phyloP scores from a whole-genome alignment of 2,888 invertebrate species.

The Dromius quadrimaculatus region DNA sequence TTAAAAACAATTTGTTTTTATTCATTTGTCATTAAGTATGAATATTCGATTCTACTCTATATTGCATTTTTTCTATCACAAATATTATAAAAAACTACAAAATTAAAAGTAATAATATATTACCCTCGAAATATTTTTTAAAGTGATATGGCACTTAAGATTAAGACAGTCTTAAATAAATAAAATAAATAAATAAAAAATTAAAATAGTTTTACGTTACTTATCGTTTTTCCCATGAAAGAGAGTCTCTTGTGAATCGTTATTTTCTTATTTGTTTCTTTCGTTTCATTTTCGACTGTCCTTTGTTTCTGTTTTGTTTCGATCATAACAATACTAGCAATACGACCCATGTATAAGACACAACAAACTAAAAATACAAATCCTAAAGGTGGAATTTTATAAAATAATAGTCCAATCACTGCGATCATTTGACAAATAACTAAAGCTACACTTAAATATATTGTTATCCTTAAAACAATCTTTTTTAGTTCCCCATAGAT shows the following conservation, averaged over 20 bases:
- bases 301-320: conserved; percentile 5
- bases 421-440: conserved; percentile 24
- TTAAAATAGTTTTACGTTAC: conserved; percentile 48
- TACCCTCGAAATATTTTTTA: conserved; percentile 31
- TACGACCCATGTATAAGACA: conserved; percentile 20
- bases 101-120: conserved; percentile 10
- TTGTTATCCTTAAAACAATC: conserved; percentile 4
- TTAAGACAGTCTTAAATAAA: conserved; percentile 40
- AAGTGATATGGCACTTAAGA: conserved; percentile 40
- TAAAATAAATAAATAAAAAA: conserved; percentile 41
- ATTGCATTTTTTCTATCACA: conserved; percentile 41
- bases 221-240: conserved; percentile 41
- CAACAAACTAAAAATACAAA: conserved; percentile 34
- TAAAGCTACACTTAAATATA: conserved; percentile 24
- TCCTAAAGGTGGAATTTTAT: conserved; percentile 24
- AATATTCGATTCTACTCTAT: conserved; percentile 26
- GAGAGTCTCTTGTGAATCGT: conserved; percentile 16
- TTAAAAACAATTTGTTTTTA: conserved; percentile 27
- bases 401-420: not conserved
- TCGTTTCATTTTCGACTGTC: not conserved
- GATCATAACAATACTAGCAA: conserved; percentile 25
- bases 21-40: conserved; percentile 2
- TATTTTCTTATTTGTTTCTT: conserved; percentile 9
- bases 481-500: conserved; percentile 5
- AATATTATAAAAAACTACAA: conserved; percentile 10